Percentiles rank a stretch among this genome's conserved stretches.
Conservation (phyloP, 2,888 invertebrate species). For the Ectemnius lituratus region DNA sequence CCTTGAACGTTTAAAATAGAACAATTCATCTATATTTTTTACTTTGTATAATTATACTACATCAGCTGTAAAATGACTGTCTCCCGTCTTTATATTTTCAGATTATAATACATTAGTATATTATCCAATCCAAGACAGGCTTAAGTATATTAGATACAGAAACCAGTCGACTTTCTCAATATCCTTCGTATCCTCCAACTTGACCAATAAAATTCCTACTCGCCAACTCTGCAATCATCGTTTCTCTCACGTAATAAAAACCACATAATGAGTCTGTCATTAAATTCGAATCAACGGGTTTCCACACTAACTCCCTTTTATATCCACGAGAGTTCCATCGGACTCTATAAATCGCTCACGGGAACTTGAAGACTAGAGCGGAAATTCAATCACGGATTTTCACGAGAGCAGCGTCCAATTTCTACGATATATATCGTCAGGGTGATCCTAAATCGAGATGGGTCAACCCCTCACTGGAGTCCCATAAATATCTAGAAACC, state of each 20-base stretch:
- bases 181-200: no score
- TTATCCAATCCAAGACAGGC: no score
- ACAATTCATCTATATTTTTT: no score
- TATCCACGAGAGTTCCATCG: background rate
- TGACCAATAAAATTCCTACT: no score
- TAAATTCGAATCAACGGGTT: background rate
- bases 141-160: no score
- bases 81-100: no score
- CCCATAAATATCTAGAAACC: constrained; percentile 65
- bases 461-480: constrained; percentile 31
- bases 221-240: no score
- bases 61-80: no score
- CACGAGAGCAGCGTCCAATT: constrained; percentile 64
- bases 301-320: background rate
- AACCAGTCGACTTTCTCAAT: no score
- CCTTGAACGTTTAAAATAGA: no score
- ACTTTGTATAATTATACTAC: no score
- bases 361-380: constrained; percentile 27
- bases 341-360: constrained; percentile 18
- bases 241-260: background rate
- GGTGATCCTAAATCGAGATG: background rate
- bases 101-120: no score
- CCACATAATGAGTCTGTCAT: background rate
- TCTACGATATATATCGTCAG: constrained; percentile 59
- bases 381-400: constrained; percentile 66